Percentiles rank a stretch among this genome's conserved stretches.
Evolutionary conservation across 2,888 invertebrate genomes (phyloP).

Genomic region (Pristionchus fissidentatus): DNA sequence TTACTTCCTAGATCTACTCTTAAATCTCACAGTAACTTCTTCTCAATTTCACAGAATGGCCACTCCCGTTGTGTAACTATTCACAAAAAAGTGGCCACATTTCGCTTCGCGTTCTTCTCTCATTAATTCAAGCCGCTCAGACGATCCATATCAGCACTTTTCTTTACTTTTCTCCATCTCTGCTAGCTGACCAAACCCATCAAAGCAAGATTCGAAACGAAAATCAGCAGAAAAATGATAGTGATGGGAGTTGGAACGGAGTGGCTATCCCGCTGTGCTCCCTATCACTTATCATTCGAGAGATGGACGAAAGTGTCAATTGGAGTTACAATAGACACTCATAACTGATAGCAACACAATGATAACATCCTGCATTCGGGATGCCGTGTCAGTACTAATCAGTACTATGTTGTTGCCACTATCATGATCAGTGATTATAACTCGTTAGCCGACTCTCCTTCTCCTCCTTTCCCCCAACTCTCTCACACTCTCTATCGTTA

Average conservation of each 20-base stretch:
- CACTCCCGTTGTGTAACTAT: constrained; percentile 37
- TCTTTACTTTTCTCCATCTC: constrained; percentile 35
- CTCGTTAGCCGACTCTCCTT: constrained; percentile 25
- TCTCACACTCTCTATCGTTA: background rate
- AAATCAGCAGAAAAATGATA: constrained; percentile 33
- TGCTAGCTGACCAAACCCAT: constrained; percentile 25
- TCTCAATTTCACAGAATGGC: constrained; percentile 29
- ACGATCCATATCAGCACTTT: constrained; percentile 42
- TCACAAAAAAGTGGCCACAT: constrained; percentile 11
- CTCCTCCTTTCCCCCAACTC: background rate
- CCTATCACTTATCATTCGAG: constrained; percentile 14
- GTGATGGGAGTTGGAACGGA: background rate
- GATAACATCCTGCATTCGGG: constrained; percentile 22
- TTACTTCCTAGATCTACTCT: constrained; percentile 40
- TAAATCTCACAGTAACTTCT: background rate
- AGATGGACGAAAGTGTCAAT: background rate
- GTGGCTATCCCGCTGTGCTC: background rate
- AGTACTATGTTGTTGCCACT: constrained; percentile 37
- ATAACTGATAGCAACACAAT: constrained; percentile 14
- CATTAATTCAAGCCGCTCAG: constrained; percentile 37
- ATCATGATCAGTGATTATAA: constrained; percentile 32
- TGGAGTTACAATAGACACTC: background rate
- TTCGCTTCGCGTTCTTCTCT: constrained; percentile 19
- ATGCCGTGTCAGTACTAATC: constrained; percentile 38
- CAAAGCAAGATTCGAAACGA: too few relatives aligned